These are phyloP conservation scores for Rhynchomys soricoides DNA, from an alignment of 2,113 vertebrate species.

Conservation along the genomic window DNA sequence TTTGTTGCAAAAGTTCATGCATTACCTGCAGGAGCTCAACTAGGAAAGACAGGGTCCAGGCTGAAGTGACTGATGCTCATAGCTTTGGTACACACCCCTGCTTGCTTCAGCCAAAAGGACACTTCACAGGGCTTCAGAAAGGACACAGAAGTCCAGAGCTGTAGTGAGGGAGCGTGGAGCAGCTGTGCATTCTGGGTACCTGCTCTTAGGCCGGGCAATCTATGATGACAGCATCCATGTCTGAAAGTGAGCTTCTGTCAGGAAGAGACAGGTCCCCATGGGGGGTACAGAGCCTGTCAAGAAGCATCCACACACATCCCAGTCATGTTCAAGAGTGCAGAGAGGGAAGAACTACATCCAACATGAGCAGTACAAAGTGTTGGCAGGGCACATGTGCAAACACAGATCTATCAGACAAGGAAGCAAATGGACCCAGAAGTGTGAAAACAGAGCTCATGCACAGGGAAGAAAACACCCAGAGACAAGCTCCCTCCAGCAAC, in stretches of 20 bases:
- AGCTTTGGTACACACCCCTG: no score
- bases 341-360: accelerated
- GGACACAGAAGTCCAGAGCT: background rate
- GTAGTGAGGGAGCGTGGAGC: background rate
- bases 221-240: background rate
- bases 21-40: background rate
- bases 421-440: background rate
- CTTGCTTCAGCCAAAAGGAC: background rate
- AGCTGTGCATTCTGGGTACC: no score
- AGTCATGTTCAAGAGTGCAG: background rate
- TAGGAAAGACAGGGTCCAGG: background rate
- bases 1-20: background rate
- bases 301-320: background rate
- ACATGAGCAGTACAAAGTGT: background rate
- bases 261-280: background rate
- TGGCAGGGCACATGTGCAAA: background rate
- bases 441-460: background rate
- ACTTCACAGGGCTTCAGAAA: background rate
- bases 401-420: background rate
- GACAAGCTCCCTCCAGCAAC: background rate
- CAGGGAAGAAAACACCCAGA: background rate
- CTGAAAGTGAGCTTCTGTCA: background rate
- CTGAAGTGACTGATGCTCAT: accelerated
- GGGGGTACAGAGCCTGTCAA: background rate
- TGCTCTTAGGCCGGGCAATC: background rate